A percentile compares a stretch with the other conserved stretches of the same genome.
Evolutionary conservation across 2,888 invertebrate species (phyloP).

Genomic region (Lacanobia wlatinum): DNA sequence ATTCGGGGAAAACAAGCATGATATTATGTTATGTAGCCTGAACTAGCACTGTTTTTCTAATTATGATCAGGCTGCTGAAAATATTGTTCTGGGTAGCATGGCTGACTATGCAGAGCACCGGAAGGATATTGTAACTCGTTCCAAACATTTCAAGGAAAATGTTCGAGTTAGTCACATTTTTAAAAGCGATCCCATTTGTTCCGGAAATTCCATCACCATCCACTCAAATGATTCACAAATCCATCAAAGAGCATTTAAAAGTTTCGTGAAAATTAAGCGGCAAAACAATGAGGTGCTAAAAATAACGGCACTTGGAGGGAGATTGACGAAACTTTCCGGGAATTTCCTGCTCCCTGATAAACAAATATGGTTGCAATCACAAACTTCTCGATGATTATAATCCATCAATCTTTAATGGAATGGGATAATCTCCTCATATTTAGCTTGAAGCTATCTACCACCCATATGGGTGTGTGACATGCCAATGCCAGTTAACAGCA

Average conservation of each 20-base stretch:
- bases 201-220: conserved; percentile 42
- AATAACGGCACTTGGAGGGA: conserved; percentile 24
- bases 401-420: no score
- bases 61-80: neutral
- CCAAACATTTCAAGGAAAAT: conserved; percentile 18
- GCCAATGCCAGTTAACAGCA: no score
- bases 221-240: conserved; percentile 43
- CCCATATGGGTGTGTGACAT: no score
- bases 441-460: no score
- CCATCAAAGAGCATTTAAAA: conserved; percentile 33
- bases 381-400: neutral
- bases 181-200: conserved; percentile 15
- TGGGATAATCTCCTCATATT: no score
- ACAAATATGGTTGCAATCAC: conserved; percentile 20
- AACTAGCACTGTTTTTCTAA: neutral
- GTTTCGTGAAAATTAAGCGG: conserved; percentile 21
- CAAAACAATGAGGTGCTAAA: conserved; percentile 40
- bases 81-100: neutral
- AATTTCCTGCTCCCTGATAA: conserved; percentile 16
- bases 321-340: conserved; percentile 45
- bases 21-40: neutral
- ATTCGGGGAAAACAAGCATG: neutral
- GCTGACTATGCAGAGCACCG: neutral
- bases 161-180: conserved; percentile 6
- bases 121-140: conserved; percentile 7